Conservation (phyloP, 2,797 vertebrate genomes). For the Moxostoma hubbsi region DNA sequence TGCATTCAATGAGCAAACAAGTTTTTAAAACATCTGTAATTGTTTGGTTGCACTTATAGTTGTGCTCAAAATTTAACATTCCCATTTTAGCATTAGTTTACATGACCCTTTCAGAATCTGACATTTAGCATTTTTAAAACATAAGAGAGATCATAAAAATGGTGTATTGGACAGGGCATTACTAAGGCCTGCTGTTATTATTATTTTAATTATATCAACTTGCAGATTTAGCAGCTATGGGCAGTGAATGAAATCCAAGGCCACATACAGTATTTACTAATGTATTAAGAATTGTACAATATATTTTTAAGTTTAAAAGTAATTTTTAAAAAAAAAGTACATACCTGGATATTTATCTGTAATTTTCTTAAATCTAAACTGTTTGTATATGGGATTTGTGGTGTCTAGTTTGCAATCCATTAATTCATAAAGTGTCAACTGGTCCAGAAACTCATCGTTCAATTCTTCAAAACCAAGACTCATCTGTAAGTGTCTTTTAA, state of each 20-base stretch:
- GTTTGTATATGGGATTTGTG: constrained; percentile 84
- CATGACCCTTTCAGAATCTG: no score
- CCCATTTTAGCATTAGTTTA: no score
- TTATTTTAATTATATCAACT: no score
- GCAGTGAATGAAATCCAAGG: not conserved
- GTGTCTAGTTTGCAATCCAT: constrained; percentile 86
- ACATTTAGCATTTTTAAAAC: no score
- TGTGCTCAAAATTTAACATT: no score
- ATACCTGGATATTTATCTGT: constrained; percentile 86
- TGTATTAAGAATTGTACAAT: not conserved
- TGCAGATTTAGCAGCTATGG: not conserved
- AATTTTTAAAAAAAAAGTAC: not conserved
- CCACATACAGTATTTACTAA: not conserved
- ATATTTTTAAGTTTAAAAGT: not conserved
- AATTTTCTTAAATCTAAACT: constrained; percentile 86
- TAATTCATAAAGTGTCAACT: constrained; percentile 85
- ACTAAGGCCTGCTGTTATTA: no score
- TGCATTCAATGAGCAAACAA: not conserved
- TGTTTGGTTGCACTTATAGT: no score
- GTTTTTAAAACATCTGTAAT: not conserved
- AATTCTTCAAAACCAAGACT: constrained; percentile 75
- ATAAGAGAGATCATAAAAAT: no score
- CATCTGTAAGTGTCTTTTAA: not conserved
- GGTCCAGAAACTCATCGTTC: constrained; percentile 87
- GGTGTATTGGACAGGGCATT: no score